These are phyloP conservation scores for Pongo pygmaeus DNA, from an alignment of 2,113 vertebrate species.

Conservation along the genomic window DNA sequence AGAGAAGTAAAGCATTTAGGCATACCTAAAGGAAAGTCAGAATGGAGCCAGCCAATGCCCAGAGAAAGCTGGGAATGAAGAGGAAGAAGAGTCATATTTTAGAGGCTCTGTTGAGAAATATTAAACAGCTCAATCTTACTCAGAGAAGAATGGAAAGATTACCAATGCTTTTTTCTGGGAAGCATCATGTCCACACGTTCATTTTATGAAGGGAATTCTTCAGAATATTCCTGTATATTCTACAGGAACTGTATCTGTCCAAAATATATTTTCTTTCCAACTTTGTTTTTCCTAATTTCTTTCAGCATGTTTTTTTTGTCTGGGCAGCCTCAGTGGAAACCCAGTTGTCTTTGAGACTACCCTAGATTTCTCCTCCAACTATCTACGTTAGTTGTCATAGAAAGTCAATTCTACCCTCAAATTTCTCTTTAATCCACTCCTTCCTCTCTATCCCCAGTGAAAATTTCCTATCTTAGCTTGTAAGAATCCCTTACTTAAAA, in stretches of 20 bases:
- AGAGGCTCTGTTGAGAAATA: accelerated
- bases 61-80: not conserved
- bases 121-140: not conserved
- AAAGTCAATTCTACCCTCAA: not conserved
- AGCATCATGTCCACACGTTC: not conserved
- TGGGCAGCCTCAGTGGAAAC: not conserved
- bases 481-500: not conserved
- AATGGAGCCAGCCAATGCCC: no score
- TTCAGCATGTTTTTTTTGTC: not conserved
- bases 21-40: not conserved
- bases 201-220: not conserved
- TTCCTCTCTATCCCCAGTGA: not conserved
- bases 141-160: not conserved
- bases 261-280: not conserved
- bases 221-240: not conserved
- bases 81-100: no score
- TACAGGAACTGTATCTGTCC: not conserved
- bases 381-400: not conserved
- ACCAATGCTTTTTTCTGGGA: not conserved
- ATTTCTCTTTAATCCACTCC: not conserved
- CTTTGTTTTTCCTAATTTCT: not conserved
- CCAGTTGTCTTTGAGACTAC: not conserved
- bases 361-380: not conserved
- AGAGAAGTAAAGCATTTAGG: not conserved
- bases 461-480: not conserved